Conservation (phyloP, 2,888 invertebrate genomes). For the Schizotus pectinicornis region DNA sequence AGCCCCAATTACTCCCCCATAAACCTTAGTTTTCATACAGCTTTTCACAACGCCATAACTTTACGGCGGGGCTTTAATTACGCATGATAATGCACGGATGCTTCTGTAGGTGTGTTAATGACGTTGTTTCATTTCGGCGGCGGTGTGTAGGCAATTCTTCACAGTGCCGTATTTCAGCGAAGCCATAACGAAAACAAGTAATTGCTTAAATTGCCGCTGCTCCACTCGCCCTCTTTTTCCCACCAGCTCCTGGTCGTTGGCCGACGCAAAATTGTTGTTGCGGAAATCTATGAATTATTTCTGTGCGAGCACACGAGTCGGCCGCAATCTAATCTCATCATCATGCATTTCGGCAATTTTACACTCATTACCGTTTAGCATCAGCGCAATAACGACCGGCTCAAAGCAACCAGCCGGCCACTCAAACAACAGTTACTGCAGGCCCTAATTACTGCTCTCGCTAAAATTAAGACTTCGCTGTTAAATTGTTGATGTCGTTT, state of each 20-base stretch:
- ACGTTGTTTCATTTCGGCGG: slow-evolving; percentile 24
- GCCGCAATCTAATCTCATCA: slow-evolving; percentile 7
- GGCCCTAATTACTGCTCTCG: no score
- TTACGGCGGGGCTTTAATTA: slow-evolving; percentile 22
- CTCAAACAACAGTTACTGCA: no score
- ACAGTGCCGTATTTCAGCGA: slow-evolving; percentile 16
- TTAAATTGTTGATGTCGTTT: no score
- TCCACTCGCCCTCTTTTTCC: background rate
- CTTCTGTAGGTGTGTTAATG: slow-evolving; percentile 29
- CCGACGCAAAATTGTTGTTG: background rate
- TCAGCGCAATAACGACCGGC: background rate
- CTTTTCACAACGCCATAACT: slow-evolving; percentile 22
- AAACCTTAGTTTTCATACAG: slow-evolving; percentile 23
- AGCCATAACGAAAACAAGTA: slow-evolving; percentile 17
- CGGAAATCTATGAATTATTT: slow-evolving; percentile 13
- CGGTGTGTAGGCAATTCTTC: slow-evolving; percentile 23
- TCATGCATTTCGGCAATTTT: slow-evolving; percentile 6
- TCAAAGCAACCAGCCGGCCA: no score
- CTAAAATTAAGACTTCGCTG: no score
- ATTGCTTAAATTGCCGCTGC: slow-evolving; percentile 19
- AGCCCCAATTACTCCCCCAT: slow-evolving; percentile 22
- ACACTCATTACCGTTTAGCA: slow-evolving; percentile 6
- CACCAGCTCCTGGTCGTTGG: slow-evolving; percentile 6
- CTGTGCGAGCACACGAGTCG: background rate
- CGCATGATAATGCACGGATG: slow-evolving; percentile 27